These are phyloP conservation scores for Clarias gariepinus DNA, from an alignment of 2,113 vertebrate genomes.

Conservation along the genomic window DNA sequence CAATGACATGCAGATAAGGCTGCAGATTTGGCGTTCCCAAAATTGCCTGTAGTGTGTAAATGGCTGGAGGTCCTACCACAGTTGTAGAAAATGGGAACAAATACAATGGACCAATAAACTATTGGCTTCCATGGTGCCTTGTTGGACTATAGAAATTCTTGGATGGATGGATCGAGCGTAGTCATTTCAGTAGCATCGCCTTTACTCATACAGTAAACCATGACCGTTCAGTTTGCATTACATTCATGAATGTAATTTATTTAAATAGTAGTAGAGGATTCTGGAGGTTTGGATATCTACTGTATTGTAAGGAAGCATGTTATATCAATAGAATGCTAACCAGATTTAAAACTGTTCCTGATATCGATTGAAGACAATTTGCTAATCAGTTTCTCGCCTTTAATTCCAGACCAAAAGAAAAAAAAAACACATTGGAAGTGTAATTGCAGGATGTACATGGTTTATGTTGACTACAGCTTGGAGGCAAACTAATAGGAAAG, in stretches of 20 bases:
- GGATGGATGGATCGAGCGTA: too few relatives aligned
- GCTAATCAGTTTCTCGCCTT: slow-evolving; percentile 29
- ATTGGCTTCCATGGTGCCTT: too few relatives aligned
- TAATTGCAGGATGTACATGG: slow-evolving; percentile 30
- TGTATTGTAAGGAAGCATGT: slow-evolving; percentile 18
- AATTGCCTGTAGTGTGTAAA: too few relatives aligned
- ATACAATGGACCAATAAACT: too few relatives aligned
- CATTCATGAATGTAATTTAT: background rate
- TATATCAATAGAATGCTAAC: slow-evolving; percentile 16
- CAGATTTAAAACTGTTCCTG: slow-evolving; percentile 30
- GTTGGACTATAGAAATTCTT: too few relatives aligned
- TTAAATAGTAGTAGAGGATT: background rate
- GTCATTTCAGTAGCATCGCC: slow-evolving; percentile 6
- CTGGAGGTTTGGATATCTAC: slow-evolving; percentile 20
- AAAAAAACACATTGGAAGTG: background rate
- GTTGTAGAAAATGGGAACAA: too few relatives aligned
- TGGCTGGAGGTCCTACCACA: too few relatives aligned
- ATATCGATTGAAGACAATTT: slow-evolving; percentile 15
- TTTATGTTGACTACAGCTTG: slow-evolving; percentile 32
- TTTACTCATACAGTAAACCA: slow-evolving; percentile 12
- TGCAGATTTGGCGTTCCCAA: too few relatives aligned
- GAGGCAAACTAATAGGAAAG: background rate
- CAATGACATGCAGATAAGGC: too few relatives aligned
- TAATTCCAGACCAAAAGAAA: slow-evolving; percentile 8
- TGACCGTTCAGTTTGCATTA: slow-evolving; percentile 24